Conservation (phyloP, 2,888 invertebrate species). For the Prionchulus punctatus region DNA sequence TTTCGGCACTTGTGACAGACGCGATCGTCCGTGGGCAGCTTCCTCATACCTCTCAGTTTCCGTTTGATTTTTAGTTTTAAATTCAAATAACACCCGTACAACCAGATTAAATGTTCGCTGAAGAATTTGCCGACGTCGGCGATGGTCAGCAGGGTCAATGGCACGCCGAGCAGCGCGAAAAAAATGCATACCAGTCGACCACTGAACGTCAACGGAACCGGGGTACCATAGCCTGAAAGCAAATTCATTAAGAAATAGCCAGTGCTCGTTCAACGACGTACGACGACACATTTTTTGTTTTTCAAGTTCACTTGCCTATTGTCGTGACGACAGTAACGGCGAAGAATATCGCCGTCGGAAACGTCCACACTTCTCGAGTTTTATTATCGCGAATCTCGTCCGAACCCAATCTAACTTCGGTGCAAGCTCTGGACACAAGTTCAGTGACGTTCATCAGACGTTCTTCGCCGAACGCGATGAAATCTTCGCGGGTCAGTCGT, state of each 20-base stretch:
- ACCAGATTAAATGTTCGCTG: conserved; percentile 28
- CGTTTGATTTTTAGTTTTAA: conserved; percentile 20
- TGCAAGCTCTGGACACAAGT: neutral
- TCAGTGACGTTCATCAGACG: neutral
- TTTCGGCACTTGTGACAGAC: neutral
- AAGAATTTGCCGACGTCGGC: conserved; percentile 23
- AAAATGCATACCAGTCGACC: conserved; percentile 27
- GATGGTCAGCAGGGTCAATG: conserved; percentile 16
- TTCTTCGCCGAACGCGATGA: neutral
- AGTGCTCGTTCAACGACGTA: no score
- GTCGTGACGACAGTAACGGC: conserved; percentile 32
- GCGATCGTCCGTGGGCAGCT: neutral
- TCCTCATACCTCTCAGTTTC: neutral
- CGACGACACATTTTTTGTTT: no score
- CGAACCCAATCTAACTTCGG: neutral
- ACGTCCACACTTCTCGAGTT: conserved; percentile 23
- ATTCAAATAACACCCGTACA: conserved; percentile 27
- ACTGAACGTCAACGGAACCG: conserved; percentile 27
- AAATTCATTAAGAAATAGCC: neutral
- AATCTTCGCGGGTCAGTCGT: no score
- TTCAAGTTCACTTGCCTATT: conserved; percentile 21
- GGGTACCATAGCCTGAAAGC: conserved; percentile 25
- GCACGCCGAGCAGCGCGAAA: conserved; percentile 31
- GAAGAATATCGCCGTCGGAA: conserved; percentile 32
- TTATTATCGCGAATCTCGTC: neutral